Evolutionary conservation across 2,113 vertebrate species (phyloP).

Genomic region (Axis porcinus): DNA sequence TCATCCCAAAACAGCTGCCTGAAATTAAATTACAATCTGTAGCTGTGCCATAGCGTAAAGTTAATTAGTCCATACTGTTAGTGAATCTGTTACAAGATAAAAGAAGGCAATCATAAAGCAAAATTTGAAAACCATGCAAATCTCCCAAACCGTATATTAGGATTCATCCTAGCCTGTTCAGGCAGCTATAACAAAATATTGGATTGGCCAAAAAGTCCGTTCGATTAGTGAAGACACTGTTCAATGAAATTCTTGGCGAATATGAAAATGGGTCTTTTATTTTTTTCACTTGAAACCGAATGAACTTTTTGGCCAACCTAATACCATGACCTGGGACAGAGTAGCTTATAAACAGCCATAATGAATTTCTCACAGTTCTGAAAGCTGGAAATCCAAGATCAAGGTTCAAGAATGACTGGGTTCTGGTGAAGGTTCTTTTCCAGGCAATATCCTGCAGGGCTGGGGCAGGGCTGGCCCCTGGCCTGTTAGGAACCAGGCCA

Average conservation of each 20-base stretch:
- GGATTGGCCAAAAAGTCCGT: not conserved
- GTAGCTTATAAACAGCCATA: not conserved
- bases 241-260: not conserved
- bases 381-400: not conserved
- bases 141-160: not conserved
- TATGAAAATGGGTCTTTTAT: not conserved
- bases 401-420: not conserved
- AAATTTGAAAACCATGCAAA: not conserved
- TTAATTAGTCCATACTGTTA: not conserved
- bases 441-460: too few relatives aligned
- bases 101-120: not conserved
- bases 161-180: not conserved
- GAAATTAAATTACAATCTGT: not conserved
- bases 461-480: not conserved
- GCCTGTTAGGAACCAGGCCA: not conserved
- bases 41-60: not conserved
- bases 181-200: not conserved
- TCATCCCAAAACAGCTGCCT: not conserved
- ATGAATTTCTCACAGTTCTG: not conserved
- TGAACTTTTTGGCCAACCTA: not conserved
- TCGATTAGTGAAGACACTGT: not conserved
- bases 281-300: fast-evolving
- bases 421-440: not conserved
- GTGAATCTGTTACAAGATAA: not conserved
- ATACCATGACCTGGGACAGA: not conserved